Evolutionary conservation across 1,140 invertebrate species (phyloP).

Genomic region (Metopolophium dirhodum): DNA sequence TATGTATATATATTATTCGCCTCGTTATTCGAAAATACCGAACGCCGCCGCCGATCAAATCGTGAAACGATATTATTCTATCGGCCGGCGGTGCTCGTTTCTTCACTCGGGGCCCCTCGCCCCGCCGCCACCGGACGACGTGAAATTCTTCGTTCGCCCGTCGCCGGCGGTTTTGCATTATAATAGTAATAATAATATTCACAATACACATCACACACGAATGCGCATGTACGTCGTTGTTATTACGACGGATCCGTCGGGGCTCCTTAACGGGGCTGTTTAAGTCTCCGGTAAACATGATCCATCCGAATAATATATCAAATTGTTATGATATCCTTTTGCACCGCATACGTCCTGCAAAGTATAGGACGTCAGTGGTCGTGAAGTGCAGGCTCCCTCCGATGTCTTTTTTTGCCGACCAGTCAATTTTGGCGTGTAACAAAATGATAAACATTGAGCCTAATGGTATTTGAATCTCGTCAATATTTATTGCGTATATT

Average conservation of each 20-base stretch:
- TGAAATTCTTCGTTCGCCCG: conserved; percentile 17
- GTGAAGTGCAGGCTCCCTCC: too few relatives aligned
- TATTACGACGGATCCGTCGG: not conserved
- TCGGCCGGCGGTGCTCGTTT: conserved; percentile 33
- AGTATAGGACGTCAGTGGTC: too few relatives aligned
- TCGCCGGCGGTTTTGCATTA: not conserved
- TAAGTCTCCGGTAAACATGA: not conserved
- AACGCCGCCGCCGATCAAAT: conserved; percentile 40
- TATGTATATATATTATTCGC: conserved; percentile 16
- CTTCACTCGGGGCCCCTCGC: not conserved
- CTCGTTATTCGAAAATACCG: conserved; percentile 55
- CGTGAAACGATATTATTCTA: conserved; percentile 40
- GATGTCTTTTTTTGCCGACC: too few relatives aligned
- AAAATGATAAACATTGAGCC: too few relatives aligned
- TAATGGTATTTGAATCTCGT: too few relatives aligned
- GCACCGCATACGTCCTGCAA: too few relatives aligned
- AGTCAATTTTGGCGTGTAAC: too few relatives aligned
- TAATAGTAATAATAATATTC: not conserved
- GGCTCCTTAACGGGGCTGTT: not conserved
- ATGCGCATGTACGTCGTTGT: not conserved
- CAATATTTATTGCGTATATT: too few relatives aligned
- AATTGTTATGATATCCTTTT: too few relatives aligned
- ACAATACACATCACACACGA: conserved; percentile 9
- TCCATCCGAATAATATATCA: too few relatives aligned
- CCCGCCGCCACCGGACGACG: not conserved